These are phyloP conservation scores for Ernsta delagoae DNA, from an alignment of 2,888 invertebrate species.

Conservation along the genomic window DNA sequence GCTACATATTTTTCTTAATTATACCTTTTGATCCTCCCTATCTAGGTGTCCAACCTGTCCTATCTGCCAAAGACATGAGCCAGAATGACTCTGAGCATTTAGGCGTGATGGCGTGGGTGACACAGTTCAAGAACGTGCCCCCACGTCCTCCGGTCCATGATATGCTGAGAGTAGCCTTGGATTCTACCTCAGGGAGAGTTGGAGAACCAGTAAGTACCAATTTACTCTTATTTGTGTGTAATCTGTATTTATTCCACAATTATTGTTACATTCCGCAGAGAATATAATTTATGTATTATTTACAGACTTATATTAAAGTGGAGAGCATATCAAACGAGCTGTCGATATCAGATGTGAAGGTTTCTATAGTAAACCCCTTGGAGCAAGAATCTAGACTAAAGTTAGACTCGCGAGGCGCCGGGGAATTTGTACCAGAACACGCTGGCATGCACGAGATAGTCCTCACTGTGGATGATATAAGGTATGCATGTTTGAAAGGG, in stretches of 20 bases:
- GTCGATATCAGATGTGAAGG: slow-evolving; percentile 89
- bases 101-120: slow-evolving; percentile 98
- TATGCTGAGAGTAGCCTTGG: slow-evolving; percentile 91
- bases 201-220: slow-evolving; percentile 92
- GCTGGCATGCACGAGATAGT: slow-evolving; percentile 96
- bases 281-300: slow-evolving; percentile 39
- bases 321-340: slow-evolving; percentile 89
- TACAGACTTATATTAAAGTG: slow-evolving; percentile 91
- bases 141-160: slow-evolving; percentile 94
- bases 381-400: slow-evolving; percentile 87
- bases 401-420: slow-evolving; percentile 90
- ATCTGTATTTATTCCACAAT: no score
- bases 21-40: no score
- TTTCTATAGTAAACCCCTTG: slow-evolving; percentile 91
- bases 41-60: slow-evolving; percentile 93
- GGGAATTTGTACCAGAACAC: slow-evolving; percentile 94
- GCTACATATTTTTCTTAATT: no score
- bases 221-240: no score
- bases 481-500: slow-evolving; percentile 51
- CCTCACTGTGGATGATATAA: slow-evolving; percentile 87
- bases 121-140: slow-evolving; percentile 95
- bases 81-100: slow-evolving; percentile 98
- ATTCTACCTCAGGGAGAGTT: slow-evolving; percentile 93
- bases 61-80: slow-evolving; percentile 97
- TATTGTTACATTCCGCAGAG: no score